Percentiles rank a stretch among this genome's conserved stretches.
Evolutionary conservation across 2,797 vertebrate genomes (phyloP).

Genomic region (Scomberomorus guttatus): DNA sequence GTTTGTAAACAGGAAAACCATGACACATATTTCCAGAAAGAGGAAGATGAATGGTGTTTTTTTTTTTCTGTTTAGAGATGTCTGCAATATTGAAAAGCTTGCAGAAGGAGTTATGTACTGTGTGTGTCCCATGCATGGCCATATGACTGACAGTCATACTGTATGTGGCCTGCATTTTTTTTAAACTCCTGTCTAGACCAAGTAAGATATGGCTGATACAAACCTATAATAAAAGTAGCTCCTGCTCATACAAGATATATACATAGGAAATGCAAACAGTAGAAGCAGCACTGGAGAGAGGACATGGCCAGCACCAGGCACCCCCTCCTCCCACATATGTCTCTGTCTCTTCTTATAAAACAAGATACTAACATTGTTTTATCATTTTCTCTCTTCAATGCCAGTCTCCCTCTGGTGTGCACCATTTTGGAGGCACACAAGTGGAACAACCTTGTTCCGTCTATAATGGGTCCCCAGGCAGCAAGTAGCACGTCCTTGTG

Average conservation of each 20-base stretch:
- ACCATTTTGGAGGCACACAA: conserved; percentile 63
- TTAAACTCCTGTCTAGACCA: not conserved
- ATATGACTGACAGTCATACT: not conserved
- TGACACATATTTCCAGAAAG: conserved; percentile 58
- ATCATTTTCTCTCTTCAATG: conserved; percentile 61
- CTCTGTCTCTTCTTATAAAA: conserved; percentile 59
- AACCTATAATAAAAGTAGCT: not conserved
- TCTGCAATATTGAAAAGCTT: not conserved
- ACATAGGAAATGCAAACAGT: conserved; percentile 5
- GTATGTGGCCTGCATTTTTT: not conserved
- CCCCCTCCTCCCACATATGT: conserved; percentile 3
- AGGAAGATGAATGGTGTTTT: conserved; percentile 65
- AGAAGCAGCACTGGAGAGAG: conserved; percentile 13
- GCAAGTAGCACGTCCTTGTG: conserved; percentile 62
- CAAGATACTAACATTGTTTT: conserved; percentile 57
- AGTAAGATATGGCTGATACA: not conserved
- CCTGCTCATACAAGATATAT: conserved; percentile 3
- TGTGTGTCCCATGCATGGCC: conserved; percentile 2
- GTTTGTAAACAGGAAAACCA: conserved; percentile 77
- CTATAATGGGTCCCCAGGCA: conserved; percentile 66
- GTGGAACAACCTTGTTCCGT: conserved; percentile 78
- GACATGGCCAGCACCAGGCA: conserved; percentile 12
- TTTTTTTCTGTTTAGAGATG: conserved; percentile 55
- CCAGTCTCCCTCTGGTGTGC: conserved; percentile 64
- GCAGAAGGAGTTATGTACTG: not conserved